Conservation (phyloP, 2,888 invertebrate genomes). For the Drosophila austrosaltans region DNA sequence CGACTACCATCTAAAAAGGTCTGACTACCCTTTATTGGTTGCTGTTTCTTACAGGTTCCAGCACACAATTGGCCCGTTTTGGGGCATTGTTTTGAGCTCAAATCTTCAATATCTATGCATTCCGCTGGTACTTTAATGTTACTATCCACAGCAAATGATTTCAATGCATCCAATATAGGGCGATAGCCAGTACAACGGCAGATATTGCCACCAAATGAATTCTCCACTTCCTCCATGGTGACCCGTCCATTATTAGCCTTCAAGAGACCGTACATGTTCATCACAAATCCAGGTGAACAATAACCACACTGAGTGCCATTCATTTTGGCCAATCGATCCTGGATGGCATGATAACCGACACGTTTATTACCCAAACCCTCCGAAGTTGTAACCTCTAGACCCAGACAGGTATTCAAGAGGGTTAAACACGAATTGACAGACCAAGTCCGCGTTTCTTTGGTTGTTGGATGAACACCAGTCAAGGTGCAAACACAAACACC, state of each 20-base stretch:
- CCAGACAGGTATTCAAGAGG: constrained; percentile 86
- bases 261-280: constrained; percentile 87
- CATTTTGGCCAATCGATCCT: constrained; percentile 86
- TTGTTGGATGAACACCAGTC: constrained; percentile 79
- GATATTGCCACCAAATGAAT: constrained; percentile 90
- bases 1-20: constrained; percentile 69
- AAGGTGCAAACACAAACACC: constrained; percentile 86
- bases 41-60: constrained; percentile 74
- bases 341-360: constrained; percentile 89
- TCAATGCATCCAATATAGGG: constrained; percentile 91
- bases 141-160: constrained; percentile 88
- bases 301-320: constrained; percentile 90
- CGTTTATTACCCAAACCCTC: constrained; percentile 89
- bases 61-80: constrained; percentile 81
- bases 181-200: constrained; percentile 93
- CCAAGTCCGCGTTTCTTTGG: constrained; percentile 84
- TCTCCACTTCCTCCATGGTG: constrained; percentile 88
- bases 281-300: constrained; percentile 91
- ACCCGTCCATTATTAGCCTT: constrained; percentile 84
- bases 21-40: constrained; percentile 30
- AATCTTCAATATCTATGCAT: constrained; percentile 84
- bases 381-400: constrained; percentile 88
- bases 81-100: constrained; percentile 83
- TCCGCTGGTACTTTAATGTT: constrained; percentile 83
- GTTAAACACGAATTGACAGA: constrained; percentile 89